phyloP scores from a whole-genome alignment of 2,888 invertebrate species.

The Cosmopolites sordidus region DNA sequence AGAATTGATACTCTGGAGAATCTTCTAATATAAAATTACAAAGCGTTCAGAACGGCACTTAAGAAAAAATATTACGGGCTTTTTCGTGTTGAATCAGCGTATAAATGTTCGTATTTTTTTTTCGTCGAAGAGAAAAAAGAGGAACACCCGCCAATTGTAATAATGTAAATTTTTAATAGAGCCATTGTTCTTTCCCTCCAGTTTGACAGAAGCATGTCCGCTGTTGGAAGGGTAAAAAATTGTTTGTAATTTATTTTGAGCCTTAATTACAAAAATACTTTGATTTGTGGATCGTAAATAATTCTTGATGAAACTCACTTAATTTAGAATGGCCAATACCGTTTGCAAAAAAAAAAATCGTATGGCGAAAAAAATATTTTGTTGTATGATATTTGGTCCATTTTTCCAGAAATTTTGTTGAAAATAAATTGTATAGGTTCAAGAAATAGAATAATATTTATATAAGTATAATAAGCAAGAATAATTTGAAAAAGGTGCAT shows the following conservation, averaged over 20 bases:
- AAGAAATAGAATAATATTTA: too few species aligned
- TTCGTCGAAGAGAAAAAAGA: neutral
- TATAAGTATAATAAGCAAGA: too few species aligned
- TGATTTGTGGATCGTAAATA: neutral
- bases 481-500: too few species aligned
- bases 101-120: neutral
- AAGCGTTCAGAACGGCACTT: neutral
- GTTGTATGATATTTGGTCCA: too few species aligned
- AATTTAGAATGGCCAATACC: neutral
- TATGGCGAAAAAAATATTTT: too few species aligned
- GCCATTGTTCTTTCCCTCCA: neutral
- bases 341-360: neutral
- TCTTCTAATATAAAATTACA: too few species aligned
- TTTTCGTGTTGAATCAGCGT: neutral
- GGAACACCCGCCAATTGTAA: neutral
- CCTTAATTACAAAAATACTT: constrained; percentile 1
- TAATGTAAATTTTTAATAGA: neutral
- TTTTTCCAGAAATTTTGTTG: too few species aligned
- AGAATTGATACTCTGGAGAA: too few species aligned
- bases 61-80: neutral
- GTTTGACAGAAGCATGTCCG: neutral
- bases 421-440: too few species aligned
- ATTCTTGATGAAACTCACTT: neutral
- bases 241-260: neutral
- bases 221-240: neutral